These are phyloP conservation scores for Bibio marci DNA, from an alignment of 2,888 invertebrate species.

Conservation along the genomic window DNA sequence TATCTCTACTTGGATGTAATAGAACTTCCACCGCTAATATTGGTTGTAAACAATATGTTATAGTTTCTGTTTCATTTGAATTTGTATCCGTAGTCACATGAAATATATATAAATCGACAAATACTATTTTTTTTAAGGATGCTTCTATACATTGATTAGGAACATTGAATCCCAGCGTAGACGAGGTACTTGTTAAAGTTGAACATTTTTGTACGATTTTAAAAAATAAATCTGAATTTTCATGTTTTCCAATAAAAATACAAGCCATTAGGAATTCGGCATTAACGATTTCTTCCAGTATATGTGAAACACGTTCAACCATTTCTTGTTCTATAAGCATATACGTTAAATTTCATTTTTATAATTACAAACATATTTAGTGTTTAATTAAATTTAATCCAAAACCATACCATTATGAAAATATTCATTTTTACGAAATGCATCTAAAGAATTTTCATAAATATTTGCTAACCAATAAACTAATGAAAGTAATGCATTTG, in stretches of 20 bases:
- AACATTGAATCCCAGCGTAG: slow-evolving; percentile 2
- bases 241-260: slow-evolving; percentile 67
- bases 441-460: slow-evolving; percentile 23
- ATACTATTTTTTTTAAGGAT: slow-evolving; percentile 22
- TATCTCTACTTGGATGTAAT: slow-evolving; percentile 69
- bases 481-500: slow-evolving; percentile 64
- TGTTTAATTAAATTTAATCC: neutral
- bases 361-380: neutral
- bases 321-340: slow-evolving; percentile 40
- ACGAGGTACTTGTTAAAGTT: slow-evolving; percentile 21
- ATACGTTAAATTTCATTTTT: too few relatives aligned
- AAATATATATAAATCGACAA: slow-evolving; percentile 22
- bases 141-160: slow-evolving; percentile 15
- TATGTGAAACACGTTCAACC: slow-evolving; percentile 48
- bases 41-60: slow-evolving; percentile 61
- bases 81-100: slow-evolving; percentile 31
- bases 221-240: slow-evolving; percentile 49
- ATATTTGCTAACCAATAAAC: slow-evolving; percentile 70
- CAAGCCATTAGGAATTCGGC: slow-evolving; percentile 66
- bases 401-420: neutral
- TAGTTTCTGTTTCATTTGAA: slow-evolving; percentile 39
- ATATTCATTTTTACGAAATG: neutral
- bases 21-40: slow-evolving; percentile 71
- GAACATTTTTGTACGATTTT: slow-evolving; percentile 55
- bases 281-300: slow-evolving; percentile 48